Evolutionary conservation across 2,797 vertebrate genomes (phyloP), one percentile per base, ranked within the genome.

Genomic region (Silurus lanzhouensis): DNA sequence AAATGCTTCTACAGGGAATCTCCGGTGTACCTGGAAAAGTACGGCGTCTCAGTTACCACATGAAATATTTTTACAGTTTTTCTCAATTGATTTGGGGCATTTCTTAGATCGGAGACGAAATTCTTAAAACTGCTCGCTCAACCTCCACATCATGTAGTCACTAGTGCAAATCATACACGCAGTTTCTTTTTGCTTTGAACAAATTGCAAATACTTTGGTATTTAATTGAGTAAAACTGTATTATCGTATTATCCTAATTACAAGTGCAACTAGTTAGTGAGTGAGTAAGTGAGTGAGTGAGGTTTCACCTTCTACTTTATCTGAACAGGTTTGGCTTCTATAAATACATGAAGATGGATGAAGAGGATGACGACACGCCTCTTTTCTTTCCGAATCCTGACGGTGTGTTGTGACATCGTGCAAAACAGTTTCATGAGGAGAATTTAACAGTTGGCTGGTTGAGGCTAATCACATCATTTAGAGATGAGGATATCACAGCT

Each of bases 281-380:
- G 38, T 38, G 10, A 52, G 22, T 20, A 15, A 70, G 1, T 58
- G 52, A 6, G 58, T 13, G 58, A 63, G 6, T 22, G 31, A 72
- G 5, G 46, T 63, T 66, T 82, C 25, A 52, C 25, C 15, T 57
- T 58, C 38, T 81, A 8, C n/a, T 83, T n/a, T 85, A 27, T 72
- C 89, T 67, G 85, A 85, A 86, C 93, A 99, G 98, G 93, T 99
- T 98, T 89, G 98, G 98, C 8, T 99, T 99, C 93, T 99, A 99
- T 90, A 99, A 99, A 92, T 99, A 99, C 91, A 99, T 99, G 98
- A 99, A 99, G 95, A 97, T 99, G 97, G 98, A 99, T 90, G 96
- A 96, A 86, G 97, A 97, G 55, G 96, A 97, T 72, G 97, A 97
- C 55, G 96, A 97, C 91, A 93, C 94, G 87, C 95, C 97, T 0